phyloP scores from a whole-genome alignment of 2,113 vertebrate species.

The Malurus melanocephalus region DNA sequence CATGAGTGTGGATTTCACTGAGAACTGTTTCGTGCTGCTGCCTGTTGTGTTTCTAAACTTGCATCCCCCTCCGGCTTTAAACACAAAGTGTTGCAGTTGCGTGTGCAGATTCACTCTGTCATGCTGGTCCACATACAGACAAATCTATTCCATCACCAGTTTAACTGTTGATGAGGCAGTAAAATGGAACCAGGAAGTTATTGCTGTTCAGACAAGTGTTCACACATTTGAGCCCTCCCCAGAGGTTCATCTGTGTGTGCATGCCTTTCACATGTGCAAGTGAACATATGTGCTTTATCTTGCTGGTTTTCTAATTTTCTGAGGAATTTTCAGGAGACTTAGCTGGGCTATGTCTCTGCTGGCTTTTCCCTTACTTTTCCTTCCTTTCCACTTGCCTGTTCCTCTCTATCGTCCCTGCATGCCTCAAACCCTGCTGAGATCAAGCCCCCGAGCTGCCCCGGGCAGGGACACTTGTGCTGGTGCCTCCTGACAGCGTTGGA shows the following conservation, averaged over 20 bases:
- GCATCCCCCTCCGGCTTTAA: background rate
- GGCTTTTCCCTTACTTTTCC: background rate
- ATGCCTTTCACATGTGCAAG: accelerated
- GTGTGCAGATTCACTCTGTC: background rate
- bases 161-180: background rate
- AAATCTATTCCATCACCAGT: background rate
- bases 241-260: too few relatives aligned
- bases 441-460: accelerated
- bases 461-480: background rate
- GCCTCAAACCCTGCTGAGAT: background rate
- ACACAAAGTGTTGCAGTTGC: background rate
- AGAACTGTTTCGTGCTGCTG: background rate
- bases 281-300: background rate
- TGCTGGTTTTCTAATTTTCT: background rate
- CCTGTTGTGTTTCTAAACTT: background rate
- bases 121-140: background rate
- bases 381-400: background rate
- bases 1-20: background rate
- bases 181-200: background rate
- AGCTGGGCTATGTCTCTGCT: background rate
- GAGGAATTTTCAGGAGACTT: background rate
- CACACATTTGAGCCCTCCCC: background rate
- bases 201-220: background rate
- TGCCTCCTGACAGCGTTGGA: background rate
- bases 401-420: background rate